Evolutionary conservation across 2,888 invertebrate genomes (phyloP), one percentile per base, ranked within the genome.

Genomic region (Orchestes rusci): DNA sequence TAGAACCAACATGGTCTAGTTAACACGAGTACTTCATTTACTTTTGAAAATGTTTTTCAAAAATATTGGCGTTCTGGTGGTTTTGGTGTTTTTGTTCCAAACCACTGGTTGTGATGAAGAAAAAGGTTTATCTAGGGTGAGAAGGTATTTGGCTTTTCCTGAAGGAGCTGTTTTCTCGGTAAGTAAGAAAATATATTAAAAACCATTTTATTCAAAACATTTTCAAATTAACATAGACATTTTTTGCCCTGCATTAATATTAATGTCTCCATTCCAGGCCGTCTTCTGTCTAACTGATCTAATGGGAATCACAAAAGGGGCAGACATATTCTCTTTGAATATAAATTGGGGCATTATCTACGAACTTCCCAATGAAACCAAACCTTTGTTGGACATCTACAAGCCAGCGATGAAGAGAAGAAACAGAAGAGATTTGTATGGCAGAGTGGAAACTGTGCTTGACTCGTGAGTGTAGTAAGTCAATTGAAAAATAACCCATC

Each of bases 331-430:
- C 48, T 73, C 82, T 5, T 71, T 80, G 60, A 84, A 84, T 1
- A 72, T 80, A 30, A 86, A 85, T 1, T 82, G 83, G 43, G 84
- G 84, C 1, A 64, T 86, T 51, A 82, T 85, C 1, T 87, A 80
- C 71, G 81, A 84, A 55, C 63, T 87, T 29, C 86, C 86, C 0
- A 80, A 82, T 51, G 77, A 79, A 48, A 63, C 77, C 72, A 52
- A 44, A 16, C 49, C 55, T 4, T 43, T 55, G n/a, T 43, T 56
- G 13, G 51, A 50, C 5, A 49, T 43, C 2, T 48, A 48, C 5
- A 57, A 57, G 34, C 50, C 48, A 17, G 34, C 53, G 4, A 74
- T 76, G 54, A 56, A 57, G 37, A 45, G 57, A 28, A 48, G 57
- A 20, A 42, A 56, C 19, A 41, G 59, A 23, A 45, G 59, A 27